These are phyloP conservation scores for Chirona hameri DNA, from an alignment of 2,888 invertebrate genomes.

Conservation along the genomic window DNA sequence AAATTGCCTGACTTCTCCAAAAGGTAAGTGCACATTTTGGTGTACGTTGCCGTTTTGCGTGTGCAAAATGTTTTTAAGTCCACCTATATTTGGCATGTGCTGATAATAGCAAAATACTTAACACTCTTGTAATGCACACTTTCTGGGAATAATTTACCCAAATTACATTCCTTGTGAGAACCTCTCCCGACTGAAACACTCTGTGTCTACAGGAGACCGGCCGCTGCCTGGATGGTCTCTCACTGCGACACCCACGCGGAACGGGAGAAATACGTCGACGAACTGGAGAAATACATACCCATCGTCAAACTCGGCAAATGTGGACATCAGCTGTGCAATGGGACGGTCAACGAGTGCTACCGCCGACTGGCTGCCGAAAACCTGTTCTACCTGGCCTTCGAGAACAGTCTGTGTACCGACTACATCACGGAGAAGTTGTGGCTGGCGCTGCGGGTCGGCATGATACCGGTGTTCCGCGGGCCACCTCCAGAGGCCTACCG, in stretches of 20 bases:
- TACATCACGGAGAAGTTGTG: slow-evolving; percentile 44
- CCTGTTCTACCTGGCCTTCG: slow-evolving; percentile 43
- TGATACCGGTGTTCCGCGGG: slow-evolving; percentile 45
- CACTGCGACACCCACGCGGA: slow-evolving; percentile 39
- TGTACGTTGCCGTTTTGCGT: too few relatives aligned
- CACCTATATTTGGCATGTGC: too few relatives aligned
- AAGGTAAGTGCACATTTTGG: too few relatives aligned
- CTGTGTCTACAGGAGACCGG: too few relatives aligned
- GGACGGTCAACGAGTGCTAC: slow-evolving; percentile 22
- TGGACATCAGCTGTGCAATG: slow-evolving; percentile 34
- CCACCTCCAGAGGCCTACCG: slow-evolving; percentile 42
- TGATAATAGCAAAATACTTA: too few relatives aligned
- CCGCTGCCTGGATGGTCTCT: slow-evolving; percentile 41
- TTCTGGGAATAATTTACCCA: too few relatives aligned
- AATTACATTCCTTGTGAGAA: too few relatives aligned
- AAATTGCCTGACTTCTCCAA: too few relatives aligned
- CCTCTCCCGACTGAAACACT: too few relatives aligned
- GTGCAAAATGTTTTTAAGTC: too few relatives aligned
- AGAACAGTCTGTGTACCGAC: slow-evolving; percentile 43
- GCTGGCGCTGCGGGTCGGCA: slow-evolving; percentile 39
- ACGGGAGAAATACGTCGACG: slow-evolving; percentile 39
- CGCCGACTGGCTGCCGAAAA: slow-evolving; percentile 31
- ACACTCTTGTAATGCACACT: too few relatives aligned
- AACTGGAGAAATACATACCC: slow-evolving; percentile 37
- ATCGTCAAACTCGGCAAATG: slow-evolving; percentile 40